A percentile compares a stretch with the other conserved stretches of the same genome.
Evolutionary conservation across 2,888 invertebrate genomes (phyloP).

Genomic region (Germaria angustata): DNA sequence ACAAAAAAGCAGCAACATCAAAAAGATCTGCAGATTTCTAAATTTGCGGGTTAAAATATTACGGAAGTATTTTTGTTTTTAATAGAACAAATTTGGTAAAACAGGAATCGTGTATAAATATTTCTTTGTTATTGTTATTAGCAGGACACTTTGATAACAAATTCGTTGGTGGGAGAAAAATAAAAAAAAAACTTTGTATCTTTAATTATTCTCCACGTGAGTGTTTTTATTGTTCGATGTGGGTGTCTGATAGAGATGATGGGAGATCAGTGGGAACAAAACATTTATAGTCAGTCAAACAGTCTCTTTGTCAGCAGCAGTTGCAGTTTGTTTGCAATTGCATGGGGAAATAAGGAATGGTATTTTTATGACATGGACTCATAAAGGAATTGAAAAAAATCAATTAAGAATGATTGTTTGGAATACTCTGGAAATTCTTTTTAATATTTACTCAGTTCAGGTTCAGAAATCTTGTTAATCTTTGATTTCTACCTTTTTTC

Average conservation of each 20-base stretch:
- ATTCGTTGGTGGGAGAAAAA: background rate
- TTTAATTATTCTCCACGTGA: conserved; percentile 28
- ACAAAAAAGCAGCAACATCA: background rate
- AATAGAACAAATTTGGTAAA: conserved; percentile 40
- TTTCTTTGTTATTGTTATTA: conserved; percentile 15
- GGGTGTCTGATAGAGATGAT: background rate
- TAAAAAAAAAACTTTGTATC: background rate
- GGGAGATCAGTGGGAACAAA: background rate
- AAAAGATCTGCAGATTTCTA: conserved; percentile 9
- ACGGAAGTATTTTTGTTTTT: too few relatives aligned
- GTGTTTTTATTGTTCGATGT: background rate
- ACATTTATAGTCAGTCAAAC: background rate
- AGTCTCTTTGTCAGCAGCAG: background rate
- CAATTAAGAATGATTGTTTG: too few relatives aligned
- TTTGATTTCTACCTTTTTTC: too few relatives aligned
- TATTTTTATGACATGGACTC: too few relatives aligned
- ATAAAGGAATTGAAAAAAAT: too few relatives aligned
- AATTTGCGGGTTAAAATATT: conserved; percentile 60
- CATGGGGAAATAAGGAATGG: too few relatives aligned
- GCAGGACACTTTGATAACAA: conserved; percentile 16
- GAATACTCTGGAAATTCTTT: too few relatives aligned
- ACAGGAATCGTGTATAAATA: conserved; percentile 9
- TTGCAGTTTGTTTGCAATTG: conserved; percentile 38
- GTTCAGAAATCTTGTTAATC: too few relatives aligned
- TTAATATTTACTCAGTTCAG: too few relatives aligned